phyloP scores from a whole-genome alignment of 2,113 vertebrate species.

The Pedetes capensis region DNA sequence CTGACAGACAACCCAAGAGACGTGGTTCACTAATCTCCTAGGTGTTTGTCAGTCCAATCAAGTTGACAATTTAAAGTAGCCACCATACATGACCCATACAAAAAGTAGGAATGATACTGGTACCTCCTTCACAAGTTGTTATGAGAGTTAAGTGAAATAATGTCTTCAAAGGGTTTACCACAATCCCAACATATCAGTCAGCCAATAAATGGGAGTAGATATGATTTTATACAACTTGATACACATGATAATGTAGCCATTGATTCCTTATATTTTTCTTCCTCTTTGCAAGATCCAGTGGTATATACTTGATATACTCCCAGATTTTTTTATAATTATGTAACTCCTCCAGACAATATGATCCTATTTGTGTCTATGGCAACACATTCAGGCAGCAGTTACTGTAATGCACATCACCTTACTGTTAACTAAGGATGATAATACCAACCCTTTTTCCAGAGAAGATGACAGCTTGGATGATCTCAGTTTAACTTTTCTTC shows the following conservation, averaged over 20 bases:
- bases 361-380: background rate
- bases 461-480: constrained; percentile 24
- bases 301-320: background rate
- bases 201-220: background rate
- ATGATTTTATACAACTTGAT: background rate
- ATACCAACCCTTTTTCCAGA: background rate
- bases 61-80: no score
- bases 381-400: constrained; percentile 18
- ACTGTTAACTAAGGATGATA: background rate
- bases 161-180: background rate
- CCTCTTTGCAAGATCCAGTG: background rate
- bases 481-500: constrained; percentile 24
- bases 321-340: background rate
- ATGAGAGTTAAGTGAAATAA: background rate
- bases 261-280: background rate
- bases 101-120: background rate
- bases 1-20: no score
- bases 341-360: background rate
- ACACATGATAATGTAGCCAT: background rate
- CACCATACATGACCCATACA: no score
- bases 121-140: background rate
- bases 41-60: no score
- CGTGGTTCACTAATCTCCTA: no score
- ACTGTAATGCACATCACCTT: background rate
- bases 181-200: background rate